Base-by-base conservation (phyloP, 2,888 invertebrate species). In the Agrotis exclamationis region DNA sequence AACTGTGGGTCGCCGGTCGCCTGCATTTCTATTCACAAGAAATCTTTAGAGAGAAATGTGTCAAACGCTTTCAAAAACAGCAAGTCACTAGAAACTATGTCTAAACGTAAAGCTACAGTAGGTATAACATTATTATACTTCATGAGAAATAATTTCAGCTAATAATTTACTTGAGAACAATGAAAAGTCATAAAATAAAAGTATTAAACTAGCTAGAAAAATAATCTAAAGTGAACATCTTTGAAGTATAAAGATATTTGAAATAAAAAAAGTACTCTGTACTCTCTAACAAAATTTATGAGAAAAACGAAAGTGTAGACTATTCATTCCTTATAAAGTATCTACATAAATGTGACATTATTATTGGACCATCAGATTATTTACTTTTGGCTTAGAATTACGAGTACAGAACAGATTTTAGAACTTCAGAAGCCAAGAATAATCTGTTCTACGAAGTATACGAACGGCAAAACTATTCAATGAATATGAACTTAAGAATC, bases 1-100 rank as follows among this genome's bases (percentile, higher is more conserved):
- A 58, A 18, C 63, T 39, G 22, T 44, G 24, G n/a, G 64, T 22
- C 53, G 7, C 33, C 18, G n/a, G 64, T 22, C 53, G 7, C 33
- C 18, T 28, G 22, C 33, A 56, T 69, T 80, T 79, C 58, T 75
- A 65, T 33, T 57, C 51, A 57, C 53, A 70, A 72, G 60, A 74
- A 74, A 72, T 77, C 24, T 71, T 50, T n/a, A 50, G 51, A 65
- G 76, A 58, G 68, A 83, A 76, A 83, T 76, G 76, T 85, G 85
- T 71, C 74, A 73, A 68, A 75, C 48, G 53, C 69, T 80, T 85
- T 76, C 77, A 66, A 67, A 76, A 76, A 44, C 51, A 63, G 64
- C 72, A 60, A 66, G 71, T 73, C 67, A 54, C 58, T 57, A 82
- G 67, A 82, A 79, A 79, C 24, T 33, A 22, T 28, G 11, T 50